phyloP scores from a whole-genome alignment of 1,140 invertebrate genomes.

The Pogonus chalceus region DNA sequence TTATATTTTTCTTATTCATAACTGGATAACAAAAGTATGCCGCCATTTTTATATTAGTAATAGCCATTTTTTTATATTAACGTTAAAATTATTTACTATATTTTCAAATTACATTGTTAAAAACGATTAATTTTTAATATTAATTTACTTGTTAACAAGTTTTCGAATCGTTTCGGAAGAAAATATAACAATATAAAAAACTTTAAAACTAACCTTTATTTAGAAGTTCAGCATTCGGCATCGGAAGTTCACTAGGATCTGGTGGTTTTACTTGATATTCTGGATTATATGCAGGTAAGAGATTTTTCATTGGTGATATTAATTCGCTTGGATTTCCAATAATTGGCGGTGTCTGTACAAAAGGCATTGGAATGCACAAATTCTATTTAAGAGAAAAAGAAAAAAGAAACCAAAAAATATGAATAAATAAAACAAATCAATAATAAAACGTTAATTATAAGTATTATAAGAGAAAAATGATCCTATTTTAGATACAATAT shows the following conservation, averaged over 20 bases:
- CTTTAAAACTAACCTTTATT: neutral
- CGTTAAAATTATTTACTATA: too few relatives aligned
- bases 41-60: too few relatives aligned
- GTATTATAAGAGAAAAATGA: slow-evolving; percentile 11
- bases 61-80: too few relatives aligned
- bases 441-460: slow-evolving; percentile 4
- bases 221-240: slow-evolving; percentile 19
- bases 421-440: neutral
- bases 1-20: too few relatives aligned
- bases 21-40: too few relatives aligned
- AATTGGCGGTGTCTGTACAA: slow-evolving; percentile 20
- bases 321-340: slow-evolving; percentile 20
- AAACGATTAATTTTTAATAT: too few relatives aligned
- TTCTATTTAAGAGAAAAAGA: slow-evolving; percentile 19
- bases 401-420: neutral
- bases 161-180: too few relatives aligned
- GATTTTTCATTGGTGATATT: slow-evolving; percentile 25
- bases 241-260: slow-evolving; percentile 26
- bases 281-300: slow-evolving; percentile 19
- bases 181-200: too few relatives aligned
- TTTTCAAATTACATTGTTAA: too few relatives aligned
- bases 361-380: slow-evolving; percentile 26
- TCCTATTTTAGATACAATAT: slow-evolving; percentile 11
- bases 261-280: slow-evolving; percentile 17
- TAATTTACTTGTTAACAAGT: too few relatives aligned